Evolutionary conservation across 2,113 vertebrate species (phyloP).

Genomic region (Turnix velox): DNA sequence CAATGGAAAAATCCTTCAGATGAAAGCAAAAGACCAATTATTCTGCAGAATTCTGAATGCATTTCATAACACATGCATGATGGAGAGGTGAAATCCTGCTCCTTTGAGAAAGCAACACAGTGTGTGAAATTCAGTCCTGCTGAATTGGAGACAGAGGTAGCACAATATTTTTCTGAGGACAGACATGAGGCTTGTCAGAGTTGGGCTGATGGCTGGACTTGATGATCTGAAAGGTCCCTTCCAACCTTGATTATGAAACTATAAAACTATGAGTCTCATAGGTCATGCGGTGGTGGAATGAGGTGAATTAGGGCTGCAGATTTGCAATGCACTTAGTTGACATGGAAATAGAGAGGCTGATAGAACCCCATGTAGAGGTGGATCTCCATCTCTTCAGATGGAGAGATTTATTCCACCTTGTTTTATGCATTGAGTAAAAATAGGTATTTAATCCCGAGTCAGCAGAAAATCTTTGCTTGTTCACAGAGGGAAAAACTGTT

Average conservation of each 20-base stretch:
- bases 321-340: neutral
- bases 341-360: neutral
- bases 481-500: neutral
- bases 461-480: neutral
- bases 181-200: neutral
- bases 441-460: neutral
- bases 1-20: neutral
- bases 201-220: no score
- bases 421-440: neutral
- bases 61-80: fast-evolving
- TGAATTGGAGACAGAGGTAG: neutral
- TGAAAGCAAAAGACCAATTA: neutral
- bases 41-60: neutral
- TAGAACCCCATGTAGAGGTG: neutral
- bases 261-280: no score
- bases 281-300: neutral
- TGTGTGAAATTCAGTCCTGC: neutral
- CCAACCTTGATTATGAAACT: no score
- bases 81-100: neutral
- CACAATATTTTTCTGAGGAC: neutral
- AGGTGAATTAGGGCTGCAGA: neutral
- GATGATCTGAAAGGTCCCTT: no score
- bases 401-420: neutral
- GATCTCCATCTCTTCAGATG: neutral
- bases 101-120: neutral